Conservation (phyloP, 2,113 vertebrate genomes). For the Chaetura pelagica region DNA sequence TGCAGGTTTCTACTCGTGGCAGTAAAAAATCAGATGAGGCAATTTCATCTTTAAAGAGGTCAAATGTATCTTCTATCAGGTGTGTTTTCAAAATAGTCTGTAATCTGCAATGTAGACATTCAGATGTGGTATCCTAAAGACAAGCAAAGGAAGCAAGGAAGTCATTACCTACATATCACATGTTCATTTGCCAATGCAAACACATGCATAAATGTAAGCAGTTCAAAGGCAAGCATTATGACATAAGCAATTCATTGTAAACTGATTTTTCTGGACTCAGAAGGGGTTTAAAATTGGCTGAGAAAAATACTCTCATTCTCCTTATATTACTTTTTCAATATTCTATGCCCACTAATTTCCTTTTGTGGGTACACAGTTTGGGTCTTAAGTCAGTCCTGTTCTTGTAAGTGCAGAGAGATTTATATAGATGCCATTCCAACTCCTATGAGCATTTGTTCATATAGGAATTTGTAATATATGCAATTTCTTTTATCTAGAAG, state of each 20-base stretch:
- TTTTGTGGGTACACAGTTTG: neutral
- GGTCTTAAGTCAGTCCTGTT: neutral
- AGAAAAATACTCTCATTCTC: neutral
- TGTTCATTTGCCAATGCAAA: neutral
- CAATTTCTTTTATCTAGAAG: neutral
- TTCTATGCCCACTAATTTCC: neutral
- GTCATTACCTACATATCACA: neutral
- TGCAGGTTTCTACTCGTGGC: neutral
- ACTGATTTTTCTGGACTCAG: neutral
- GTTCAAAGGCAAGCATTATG: neutral
- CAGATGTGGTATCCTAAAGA: neutral
- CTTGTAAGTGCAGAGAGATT: neutral
- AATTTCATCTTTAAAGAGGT: neutral
- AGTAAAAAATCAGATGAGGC: neutral
- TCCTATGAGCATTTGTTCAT: neutral
- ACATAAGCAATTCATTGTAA: neutral
- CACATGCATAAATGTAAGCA: neutral
- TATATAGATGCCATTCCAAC: neutral
- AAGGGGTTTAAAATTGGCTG: neutral
- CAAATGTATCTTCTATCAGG: neutral
- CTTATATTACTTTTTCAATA: neutral
- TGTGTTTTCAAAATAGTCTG: neutral
- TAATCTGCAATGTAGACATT: neutral
- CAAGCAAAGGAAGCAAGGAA: neutral
- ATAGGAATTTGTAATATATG: neutral